A percentile compares a stretch with the other conserved stretches of the same genome.
These are phyloP conservation scores for Mnemiopsis leidyi DNA, from an alignment of 37 sponge, comb jelly and placozoan species.

Conservation along the genomic window DNA sequence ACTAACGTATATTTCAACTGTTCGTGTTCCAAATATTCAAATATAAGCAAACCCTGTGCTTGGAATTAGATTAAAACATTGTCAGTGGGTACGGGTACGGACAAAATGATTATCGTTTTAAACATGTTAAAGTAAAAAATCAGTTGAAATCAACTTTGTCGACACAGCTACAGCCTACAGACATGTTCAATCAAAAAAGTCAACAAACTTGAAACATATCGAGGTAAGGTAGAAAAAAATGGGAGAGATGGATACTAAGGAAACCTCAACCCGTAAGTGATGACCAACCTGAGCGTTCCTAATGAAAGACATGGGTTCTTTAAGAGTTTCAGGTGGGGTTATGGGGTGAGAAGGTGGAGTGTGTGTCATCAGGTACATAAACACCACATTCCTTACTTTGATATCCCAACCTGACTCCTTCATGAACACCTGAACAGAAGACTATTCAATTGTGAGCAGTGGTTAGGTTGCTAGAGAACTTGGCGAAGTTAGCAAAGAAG, in stretches of 20 bases:
- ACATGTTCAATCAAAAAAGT: too few relatives aligned
- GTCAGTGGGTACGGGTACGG: too few relatives aligned
- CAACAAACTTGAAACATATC: too few relatives aligned
- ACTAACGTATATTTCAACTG: neutral
- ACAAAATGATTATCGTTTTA: too few relatives aligned
- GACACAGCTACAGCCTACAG: too few relatives aligned
- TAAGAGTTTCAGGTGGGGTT: conserved; percentile 1
- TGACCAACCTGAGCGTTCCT: conserved; percentile 25
- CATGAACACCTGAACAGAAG: conserved; percentile 35
- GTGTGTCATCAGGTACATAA: conserved; percentile 11
- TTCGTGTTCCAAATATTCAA: neutral
- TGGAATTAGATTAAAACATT: too few relatives aligned
- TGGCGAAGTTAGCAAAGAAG: too few relatives aligned
- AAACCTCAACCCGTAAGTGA: neutral
- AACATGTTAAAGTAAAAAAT: too few relatives aligned
- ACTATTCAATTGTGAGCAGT: too few relatives aligned
- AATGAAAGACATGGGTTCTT: conserved; percentile 63
- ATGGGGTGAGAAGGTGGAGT: conserved; percentile 15
- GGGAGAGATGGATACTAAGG: neutral
- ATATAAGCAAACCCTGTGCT: neutral
- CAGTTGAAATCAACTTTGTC: neutral
- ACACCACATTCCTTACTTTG: conserved; percentile 41
- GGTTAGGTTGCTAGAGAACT: too few relatives aligned
- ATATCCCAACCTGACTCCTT: conserved; percentile 64
- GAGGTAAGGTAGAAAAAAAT: too few relatives aligned